Evolutionary conservation across 2,113 vertebrate genomes (phyloP).

Genomic region (Brachypodius melanocephalos): DNA sequence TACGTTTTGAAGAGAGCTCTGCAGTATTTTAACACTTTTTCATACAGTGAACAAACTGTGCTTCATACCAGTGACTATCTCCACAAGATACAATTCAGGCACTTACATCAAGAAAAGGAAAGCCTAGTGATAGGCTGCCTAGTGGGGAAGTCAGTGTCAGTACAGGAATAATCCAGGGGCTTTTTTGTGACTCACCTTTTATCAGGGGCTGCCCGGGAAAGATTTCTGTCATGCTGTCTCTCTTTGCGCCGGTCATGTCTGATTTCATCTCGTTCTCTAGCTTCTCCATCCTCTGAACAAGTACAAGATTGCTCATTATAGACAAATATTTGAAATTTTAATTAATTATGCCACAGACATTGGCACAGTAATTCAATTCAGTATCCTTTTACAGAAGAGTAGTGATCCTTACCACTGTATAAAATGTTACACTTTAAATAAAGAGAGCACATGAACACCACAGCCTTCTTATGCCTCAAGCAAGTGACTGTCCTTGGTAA

Average conservation of each 20-base stretch:
- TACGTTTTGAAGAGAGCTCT: background rate
- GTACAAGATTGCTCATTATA: conserved; percentile 8
- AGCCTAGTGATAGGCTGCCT: background rate
- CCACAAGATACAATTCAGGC: background rate
- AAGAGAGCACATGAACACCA: background rate
- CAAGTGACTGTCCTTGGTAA: background rate
- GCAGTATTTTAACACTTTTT: background rate
- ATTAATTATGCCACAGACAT: background rate
- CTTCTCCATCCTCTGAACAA: conserved; percentile 86
- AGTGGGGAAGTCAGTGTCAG: background rate
- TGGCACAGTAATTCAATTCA: background rate
- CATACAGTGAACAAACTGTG: background rate
- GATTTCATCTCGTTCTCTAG: conserved; percentile 92
- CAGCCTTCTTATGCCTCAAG: background rate
- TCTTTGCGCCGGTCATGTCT: conserved; percentile 91
- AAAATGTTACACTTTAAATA: background rate
- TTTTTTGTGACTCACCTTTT: conserved; percentile 81
- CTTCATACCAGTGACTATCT: background rate
- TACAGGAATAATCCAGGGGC: background rate
- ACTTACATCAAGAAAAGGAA: background rate
- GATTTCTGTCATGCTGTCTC: conserved; percentile 92
- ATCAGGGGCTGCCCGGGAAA: conserved; percentile 92
- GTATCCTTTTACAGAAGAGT: background rate
- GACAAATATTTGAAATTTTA: background rate
- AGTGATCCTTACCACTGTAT: background rate